Conservation (phyloP, 2,797 vertebrate genomes). For the Bradypodion ventrale region DNA sequence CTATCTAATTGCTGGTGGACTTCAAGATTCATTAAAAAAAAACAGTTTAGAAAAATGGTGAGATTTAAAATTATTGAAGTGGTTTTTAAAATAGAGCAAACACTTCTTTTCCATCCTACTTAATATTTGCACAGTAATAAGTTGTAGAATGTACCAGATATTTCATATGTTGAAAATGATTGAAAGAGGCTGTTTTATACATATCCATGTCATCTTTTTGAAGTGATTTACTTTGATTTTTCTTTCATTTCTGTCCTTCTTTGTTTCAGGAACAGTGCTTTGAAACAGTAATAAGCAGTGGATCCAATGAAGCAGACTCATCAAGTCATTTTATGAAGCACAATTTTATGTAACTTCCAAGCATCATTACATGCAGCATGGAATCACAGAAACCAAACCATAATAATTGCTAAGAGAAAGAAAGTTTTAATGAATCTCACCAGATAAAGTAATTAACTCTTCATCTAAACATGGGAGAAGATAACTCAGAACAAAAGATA, state of each 20-base stretch:
- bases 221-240: not conserved
- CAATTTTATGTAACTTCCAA: not conserved
- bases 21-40: no score
- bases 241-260: not conserved
- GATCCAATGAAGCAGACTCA: not conserved
- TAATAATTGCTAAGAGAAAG: not conserved
- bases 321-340: not conserved
- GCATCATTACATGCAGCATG: slow-evolving; percentile 11
- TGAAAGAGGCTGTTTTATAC: not conserved
- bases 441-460: slow-evolving; percentile 5
- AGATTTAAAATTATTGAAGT: slow-evolving; percentile 4
- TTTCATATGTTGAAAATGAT: slow-evolving; percentile 10
- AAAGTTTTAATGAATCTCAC: not conserved
- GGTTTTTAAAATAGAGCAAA: not conserved
- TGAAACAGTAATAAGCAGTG: slow-evolving; percentile 1
- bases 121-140: not conserved
- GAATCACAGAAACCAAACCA: not conserved
- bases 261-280: slow-evolving; percentile 6
- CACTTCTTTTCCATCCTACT: not conserved
- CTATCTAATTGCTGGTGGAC: no score
- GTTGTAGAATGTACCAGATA: not conserved
- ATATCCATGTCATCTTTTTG: not conserved
- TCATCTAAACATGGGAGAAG: not conserved
- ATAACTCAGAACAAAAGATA: not conserved
- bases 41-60: not conserved